Percentiles rank a stretch among this genome's conserved stretches.
phyloP scores from a whole-genome alignment of 2,888 invertebrate species.

The Cyclophora punctaria region DNA sequence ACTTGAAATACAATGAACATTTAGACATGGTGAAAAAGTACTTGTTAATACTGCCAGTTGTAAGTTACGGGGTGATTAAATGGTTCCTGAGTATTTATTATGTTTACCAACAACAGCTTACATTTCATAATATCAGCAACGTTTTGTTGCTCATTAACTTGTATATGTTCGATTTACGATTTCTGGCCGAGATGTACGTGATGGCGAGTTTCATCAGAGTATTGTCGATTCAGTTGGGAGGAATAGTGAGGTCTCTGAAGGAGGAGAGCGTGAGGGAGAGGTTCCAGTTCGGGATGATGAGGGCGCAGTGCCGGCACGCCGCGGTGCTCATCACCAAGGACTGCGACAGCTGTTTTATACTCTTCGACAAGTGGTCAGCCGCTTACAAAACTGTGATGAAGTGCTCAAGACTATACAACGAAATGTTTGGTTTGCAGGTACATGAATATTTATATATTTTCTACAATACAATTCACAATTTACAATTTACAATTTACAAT shows the following conservation, averaged over 20 bases:
- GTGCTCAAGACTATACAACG: constrained; percentile 22
- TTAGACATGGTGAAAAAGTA: not conserved
- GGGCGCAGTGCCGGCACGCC: constrained; percentile 1
- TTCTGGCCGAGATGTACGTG: constrained; percentile 24
- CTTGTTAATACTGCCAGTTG: not conserved
- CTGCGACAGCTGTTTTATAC: not conserved
- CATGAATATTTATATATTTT: not conserved
- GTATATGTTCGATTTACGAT: constrained; percentile 20
- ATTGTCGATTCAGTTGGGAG: constrained; percentile 27
- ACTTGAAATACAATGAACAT: not conserved
- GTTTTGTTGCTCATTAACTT: constrained; percentile 6
- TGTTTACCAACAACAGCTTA: too few species aligned
- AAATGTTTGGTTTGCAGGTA: constrained; percentile 31
- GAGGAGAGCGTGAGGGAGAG: constrained; percentile 1
- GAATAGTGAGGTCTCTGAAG: constrained; percentile 20
- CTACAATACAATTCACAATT: too few species aligned
- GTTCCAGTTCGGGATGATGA: not conserved
- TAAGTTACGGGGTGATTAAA: not conserved
- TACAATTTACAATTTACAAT: too few species aligned
- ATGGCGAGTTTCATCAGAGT: constrained; percentile 21
- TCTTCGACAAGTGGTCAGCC: constrained; percentile 22
- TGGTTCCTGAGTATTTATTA: not conserved
- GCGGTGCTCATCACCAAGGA: not conserved
- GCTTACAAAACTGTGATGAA: constrained; percentile 25
- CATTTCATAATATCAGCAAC: not conserved